These are phyloP conservation scores for Panonychus citri DNA, from an alignment of 1,140 invertebrate genomes.

Conservation along the genomic window DNA sequence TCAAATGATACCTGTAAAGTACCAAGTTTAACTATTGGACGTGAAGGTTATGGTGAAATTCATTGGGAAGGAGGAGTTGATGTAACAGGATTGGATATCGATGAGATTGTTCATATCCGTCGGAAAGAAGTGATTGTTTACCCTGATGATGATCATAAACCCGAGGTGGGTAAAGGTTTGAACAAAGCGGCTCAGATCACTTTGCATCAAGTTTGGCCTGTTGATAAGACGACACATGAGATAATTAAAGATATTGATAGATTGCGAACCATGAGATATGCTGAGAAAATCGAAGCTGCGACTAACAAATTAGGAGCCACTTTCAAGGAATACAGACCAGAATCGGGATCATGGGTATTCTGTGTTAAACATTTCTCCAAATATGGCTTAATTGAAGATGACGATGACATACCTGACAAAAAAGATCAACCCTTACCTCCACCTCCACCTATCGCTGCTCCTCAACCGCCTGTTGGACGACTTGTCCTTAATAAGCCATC, in stretches of 20 bases:
- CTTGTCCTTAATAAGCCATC: neutral
- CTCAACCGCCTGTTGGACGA: neutral
- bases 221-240: slow-evolving; percentile 53
- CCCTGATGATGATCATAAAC: slow-evolving; percentile 38
- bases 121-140: slow-evolving; percentile 39
- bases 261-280: slow-evolving; percentile 57
- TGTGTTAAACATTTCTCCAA: slow-evolving; percentile 38
- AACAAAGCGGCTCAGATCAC: slow-evolving; percentile 77
- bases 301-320: slow-evolving; percentile 61
- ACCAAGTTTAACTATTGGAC: slow-evolving; percentile 68
- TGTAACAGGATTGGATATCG: slow-evolving; percentile 64
- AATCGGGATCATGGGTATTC: slow-evolving; percentile 82
- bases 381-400: slow-evolving; percentile 71
- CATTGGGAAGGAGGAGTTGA: slow-evolving; percentile 65
- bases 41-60: slow-evolving; percentile 74
- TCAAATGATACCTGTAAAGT: slow-evolving; percentile 51
- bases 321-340: slow-evolving; percentile 81
- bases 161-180: slow-evolving; percentile 55
- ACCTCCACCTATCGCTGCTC: no score
- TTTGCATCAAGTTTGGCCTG: slow-evolving; percentile 78
- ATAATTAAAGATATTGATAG: slow-evolving; percentile 53
- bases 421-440: no score
- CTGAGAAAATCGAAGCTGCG: slow-evolving; percentile 53
- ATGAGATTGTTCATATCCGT: slow-evolving; percentile 46
- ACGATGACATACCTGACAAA: slow-evolving; percentile 39